Conservation (phyloP, 2,888 invertebrate species). For the Cremastinae sp. region DNA sequence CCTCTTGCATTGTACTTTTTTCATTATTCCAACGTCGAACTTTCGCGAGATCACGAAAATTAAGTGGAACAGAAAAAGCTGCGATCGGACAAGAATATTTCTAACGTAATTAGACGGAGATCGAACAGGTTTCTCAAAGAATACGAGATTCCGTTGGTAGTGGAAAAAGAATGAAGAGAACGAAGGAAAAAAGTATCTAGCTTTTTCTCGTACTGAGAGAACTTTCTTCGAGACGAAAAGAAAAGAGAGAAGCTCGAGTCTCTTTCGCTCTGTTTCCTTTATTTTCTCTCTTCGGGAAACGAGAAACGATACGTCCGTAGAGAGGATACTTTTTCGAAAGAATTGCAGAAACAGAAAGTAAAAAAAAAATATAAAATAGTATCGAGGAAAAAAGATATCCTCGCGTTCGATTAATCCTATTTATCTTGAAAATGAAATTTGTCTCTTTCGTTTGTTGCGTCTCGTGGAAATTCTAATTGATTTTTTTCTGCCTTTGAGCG, state of each 20-base stretch:
- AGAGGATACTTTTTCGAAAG: neutral
- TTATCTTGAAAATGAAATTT: constrained; percentile 30
- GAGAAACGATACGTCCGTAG: constrained; percentile 21
- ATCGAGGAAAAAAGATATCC: constrained; percentile 11
- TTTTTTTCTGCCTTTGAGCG: constrained; percentile 2
- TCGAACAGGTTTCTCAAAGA: constrained; percentile 23
- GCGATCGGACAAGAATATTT: constrained; percentile 30
- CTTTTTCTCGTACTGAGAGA: constrained; percentile 20
- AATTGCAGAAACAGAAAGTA: constrained; percentile 1
- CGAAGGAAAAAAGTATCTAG: constrained; percentile 5
- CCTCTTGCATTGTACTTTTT: constrained; percentile 10
- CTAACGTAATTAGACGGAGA: constrained; percentile 43
- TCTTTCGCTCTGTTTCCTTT: constrained; percentile 32
- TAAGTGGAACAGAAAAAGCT: constrained; percentile 14
- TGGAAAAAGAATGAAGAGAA: neutral
- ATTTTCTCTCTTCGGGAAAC: constrained; percentile 10
- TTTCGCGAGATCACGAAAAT: constrained; percentile 23
- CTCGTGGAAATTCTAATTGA: constrained; percentile 1
- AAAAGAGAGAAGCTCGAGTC: neutral
- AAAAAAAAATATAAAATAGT: no score
- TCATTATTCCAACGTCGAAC: constrained; percentile 1
- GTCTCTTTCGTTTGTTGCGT: constrained; percentile 3
- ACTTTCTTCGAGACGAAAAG: constrained; percentile 7
- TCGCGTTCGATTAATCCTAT: constrained; percentile 48
- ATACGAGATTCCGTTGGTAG: constrained; percentile 18